These are phyloP conservation scores for Paralichthys olivaceus DNA, from an alignment of 2,113 vertebrate species.

Conservation along the genomic window DNA sequence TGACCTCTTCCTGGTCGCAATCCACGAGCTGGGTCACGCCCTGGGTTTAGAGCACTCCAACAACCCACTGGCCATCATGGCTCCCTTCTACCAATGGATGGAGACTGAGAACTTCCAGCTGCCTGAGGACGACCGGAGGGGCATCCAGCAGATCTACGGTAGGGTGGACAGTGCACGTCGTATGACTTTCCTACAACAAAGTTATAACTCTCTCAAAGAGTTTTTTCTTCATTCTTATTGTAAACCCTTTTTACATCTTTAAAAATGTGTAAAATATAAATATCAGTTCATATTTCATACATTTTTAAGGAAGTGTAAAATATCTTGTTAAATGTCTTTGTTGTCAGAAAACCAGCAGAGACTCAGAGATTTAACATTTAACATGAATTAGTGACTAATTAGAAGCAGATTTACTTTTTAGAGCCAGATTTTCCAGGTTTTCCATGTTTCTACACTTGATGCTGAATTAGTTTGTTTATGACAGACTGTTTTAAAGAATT, in stretches of 20 bases:
- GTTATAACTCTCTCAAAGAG: neutral
- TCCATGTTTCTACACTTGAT: too few species aligned
- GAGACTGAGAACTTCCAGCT: conserved; percentile 94
- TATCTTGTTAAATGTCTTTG: neutral
- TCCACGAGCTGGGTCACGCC: conserved; percentile 94
- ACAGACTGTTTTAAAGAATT: too few species aligned
- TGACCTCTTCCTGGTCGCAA: conserved; percentile 94
- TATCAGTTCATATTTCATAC: too few species aligned
- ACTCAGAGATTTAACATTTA: too few species aligned
- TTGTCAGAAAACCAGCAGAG: neutral
- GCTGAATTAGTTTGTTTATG: too few species aligned
- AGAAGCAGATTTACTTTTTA: too few species aligned
- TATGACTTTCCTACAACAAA: neutral
- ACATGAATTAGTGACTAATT: too few species aligned
- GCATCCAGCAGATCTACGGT: conserved; percentile 98
- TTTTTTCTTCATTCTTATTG: too few species aligned
- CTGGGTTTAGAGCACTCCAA: conserved; percentile 96
- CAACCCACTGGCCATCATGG: conserved; percentile 97
- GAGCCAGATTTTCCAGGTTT: too few species aligned
- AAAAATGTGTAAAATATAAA: too few species aligned
- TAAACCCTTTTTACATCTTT: too few species aligned
- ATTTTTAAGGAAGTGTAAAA: neutral
- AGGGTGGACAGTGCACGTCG: neutral
- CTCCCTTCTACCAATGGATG: conserved; percentile 99
- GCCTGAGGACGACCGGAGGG: conserved; percentile 91